A percentile compares a stretch with the other conserved stretches of the same genome.
Evolutionary conservation across 1,140 invertebrate genomes (phyloP).

Genomic region (Laodelphax striatellus): DNA sequence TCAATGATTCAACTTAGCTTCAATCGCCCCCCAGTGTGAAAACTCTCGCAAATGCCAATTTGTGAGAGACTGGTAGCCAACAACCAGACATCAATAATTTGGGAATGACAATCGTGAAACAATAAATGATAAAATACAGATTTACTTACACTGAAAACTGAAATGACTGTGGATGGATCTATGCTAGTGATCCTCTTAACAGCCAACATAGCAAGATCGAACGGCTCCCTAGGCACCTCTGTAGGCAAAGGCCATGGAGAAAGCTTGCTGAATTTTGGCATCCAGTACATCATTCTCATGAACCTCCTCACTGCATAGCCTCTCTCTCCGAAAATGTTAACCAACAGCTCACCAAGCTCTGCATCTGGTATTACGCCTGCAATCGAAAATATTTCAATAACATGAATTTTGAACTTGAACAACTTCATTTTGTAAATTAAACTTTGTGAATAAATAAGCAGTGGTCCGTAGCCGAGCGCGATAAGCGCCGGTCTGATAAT

Average conservation of each 20-base stretch:
- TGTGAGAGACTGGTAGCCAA: too few relatives aligned
- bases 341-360: conserved; percentile 70
- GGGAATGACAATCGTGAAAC: too few relatives aligned
- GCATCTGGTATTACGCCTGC: conserved; percentile 79
- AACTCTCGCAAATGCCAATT: too few relatives aligned
- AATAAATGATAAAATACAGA: too few relatives aligned
- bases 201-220: conserved; percentile 75
- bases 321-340: conserved; percentile 71
- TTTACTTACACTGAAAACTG: conserved; percentile 34
- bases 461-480: too few relatives aligned
- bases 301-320: conserved; percentile 71
- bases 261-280: conserved; percentile 89
- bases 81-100: too few relatives aligned
- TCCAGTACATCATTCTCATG: conserved; percentile 94
- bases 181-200: conserved; percentile 75
- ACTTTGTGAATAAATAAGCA: too few relatives aligned
- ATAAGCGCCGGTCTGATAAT: too few relatives aligned
- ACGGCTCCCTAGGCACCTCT: conserved; percentile 54
- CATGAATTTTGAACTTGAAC: too few relatives aligned
- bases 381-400: conserved; percentile 13
- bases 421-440: too few relatives aligned
- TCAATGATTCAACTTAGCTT: too few relatives aligned
- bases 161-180: conserved; percentile 64
- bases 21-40: too few relatives aligned
- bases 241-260: conserved; percentile 82